A percentile compares a stretch with the other conserved stretches of the same genome.
Conservation (phyloP, 2,797 vertebrate species). For the Xenentodon cancila region DNA sequence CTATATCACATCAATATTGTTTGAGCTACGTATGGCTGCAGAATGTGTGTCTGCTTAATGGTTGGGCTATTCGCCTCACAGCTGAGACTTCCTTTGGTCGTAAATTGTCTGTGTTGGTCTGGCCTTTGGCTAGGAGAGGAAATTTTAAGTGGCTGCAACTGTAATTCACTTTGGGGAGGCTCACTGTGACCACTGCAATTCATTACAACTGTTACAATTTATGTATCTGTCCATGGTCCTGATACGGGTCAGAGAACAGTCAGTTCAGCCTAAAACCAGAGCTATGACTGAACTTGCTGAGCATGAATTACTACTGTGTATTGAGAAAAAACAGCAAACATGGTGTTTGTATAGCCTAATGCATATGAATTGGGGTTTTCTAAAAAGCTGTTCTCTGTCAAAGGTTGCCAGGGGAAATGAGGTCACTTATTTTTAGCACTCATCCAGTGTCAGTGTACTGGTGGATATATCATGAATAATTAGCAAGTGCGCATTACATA, state of each 20-base stretch:
- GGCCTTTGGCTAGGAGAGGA: too few species aligned
- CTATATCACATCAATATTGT: too few species aligned
- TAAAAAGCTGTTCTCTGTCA: conserved; percentile 7
- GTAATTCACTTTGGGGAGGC: not conserved
- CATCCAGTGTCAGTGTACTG: conserved; percentile 22
- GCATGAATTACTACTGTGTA: not conserved
- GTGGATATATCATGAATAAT: conserved; percentile 50
- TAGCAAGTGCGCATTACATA: not conserved
- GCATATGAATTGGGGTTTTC: not conserved
- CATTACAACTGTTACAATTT: not conserved
- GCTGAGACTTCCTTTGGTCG: too few species aligned
- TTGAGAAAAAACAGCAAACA: not conserved
- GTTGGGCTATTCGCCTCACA: too few species aligned
- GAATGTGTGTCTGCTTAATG: too few species aligned
- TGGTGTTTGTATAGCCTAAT: not conserved
- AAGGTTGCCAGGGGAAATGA: conserved; percentile 4
- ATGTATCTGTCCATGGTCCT: conserved; percentile 43
- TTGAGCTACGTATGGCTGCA: too few species aligned
- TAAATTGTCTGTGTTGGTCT: too few species aligned
- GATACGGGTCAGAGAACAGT: conserved; percentile 4
- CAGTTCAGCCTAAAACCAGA: not conserved
- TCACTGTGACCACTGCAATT: not conserved
- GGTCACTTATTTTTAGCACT: conserved; percentile 14
- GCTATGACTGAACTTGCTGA: not conserved
- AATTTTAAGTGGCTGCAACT: too few species aligned